These are phyloP conservation scores for Petrocephalus microphthalmus DNA, from an alignment of 2,113 vertebrate species.

Conservation along the genomic window DNA sequence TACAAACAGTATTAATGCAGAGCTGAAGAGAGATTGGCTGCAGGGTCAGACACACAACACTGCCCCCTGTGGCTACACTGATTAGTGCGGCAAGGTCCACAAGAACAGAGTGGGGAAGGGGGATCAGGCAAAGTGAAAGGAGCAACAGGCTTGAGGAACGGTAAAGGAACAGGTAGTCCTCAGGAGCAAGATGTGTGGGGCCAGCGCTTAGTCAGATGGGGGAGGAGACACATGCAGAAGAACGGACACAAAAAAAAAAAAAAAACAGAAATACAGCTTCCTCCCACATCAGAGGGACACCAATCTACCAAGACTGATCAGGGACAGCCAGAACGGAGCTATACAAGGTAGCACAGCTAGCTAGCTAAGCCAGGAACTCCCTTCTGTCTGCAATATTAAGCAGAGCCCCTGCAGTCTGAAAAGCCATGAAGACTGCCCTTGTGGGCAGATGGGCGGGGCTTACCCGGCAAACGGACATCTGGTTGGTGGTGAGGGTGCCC, in stretches of 20 bases:
- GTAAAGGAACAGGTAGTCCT: not conserved
- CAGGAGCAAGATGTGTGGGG: not conserved
- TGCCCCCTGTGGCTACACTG: not conserved
- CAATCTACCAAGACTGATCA: not conserved
- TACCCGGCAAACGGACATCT: conserved; percentile 98
- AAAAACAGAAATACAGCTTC: not conserved
- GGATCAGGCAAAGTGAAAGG: not conserved
- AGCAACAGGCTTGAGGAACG: not conserved
- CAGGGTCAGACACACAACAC: not conserved
- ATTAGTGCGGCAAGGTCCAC: not conserved
- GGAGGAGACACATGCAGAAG: not conserved
- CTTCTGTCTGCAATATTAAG: not conserved
- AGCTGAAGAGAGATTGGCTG: not conserved
- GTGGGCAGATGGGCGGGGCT: conserved; percentile 32
- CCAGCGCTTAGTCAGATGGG: not conserved
- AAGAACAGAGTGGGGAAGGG: not conserved
- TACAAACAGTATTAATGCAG: not conserved
- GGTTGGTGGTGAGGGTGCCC: conserved; percentile 95
- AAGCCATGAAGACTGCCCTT: not conserved
- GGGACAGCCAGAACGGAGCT: not conserved
- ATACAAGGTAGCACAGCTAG: not conserved
- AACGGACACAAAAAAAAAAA: not conserved
- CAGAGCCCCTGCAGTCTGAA: not conserved
- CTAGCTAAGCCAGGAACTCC: not conserved
- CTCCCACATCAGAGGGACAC: not conserved